phyloP scores from a whole-genome alignment of 1,140 invertebrate genomes.

The Nilaparvata lugens region DNA sequence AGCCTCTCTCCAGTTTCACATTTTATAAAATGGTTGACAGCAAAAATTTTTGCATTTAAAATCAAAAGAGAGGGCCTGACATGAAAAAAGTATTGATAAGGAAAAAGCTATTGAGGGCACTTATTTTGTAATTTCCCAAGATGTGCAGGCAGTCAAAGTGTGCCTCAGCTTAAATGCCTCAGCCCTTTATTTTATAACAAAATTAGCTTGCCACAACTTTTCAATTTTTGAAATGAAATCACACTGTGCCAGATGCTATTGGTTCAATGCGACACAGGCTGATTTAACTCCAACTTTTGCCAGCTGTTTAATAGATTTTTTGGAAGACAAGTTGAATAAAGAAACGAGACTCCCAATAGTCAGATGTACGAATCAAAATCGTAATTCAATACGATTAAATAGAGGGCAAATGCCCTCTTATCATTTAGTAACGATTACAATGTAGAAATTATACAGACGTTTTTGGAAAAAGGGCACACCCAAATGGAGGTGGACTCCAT shows the following conservation, averaged over 20 bases:
- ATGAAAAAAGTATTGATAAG: too few relatives aligned
- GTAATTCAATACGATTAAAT: constrained; percentile 30
- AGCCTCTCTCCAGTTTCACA: too few relatives aligned
- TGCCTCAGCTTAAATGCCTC: too few relatives aligned
- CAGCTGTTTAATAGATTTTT: constrained; percentile 30
- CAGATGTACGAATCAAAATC: constrained; percentile 31
- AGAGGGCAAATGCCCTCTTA: constrained; percentile 30
- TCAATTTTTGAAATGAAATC: constrained; percentile 35
- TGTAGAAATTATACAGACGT: constrained; percentile 35
- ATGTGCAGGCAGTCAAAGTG: too few relatives aligned
- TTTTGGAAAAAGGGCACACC: constrained; percentile 35
- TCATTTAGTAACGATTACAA: constrained; percentile 24
- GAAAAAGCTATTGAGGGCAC: too few relatives aligned
- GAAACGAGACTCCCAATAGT: neutral
- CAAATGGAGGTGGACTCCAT: constrained; percentile 36
- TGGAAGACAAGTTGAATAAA: constrained; percentile 17
- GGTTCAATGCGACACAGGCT: constrained; percentile 36
- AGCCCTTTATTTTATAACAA: constrained; percentile 29
- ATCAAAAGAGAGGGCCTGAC: too few relatives aligned
- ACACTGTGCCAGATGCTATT: constrained; percentile 31
- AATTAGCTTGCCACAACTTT: constrained; percentile 37
- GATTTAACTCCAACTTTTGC: constrained; percentile 35
- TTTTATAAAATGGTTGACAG: too few relatives aligned
- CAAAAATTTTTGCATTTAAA: too few relatives aligned
- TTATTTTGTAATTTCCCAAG: too few relatives aligned